phyloP scores from a whole-genome alignment of 2,888 invertebrate species.

The Protophormia terraenovae region DNA sequence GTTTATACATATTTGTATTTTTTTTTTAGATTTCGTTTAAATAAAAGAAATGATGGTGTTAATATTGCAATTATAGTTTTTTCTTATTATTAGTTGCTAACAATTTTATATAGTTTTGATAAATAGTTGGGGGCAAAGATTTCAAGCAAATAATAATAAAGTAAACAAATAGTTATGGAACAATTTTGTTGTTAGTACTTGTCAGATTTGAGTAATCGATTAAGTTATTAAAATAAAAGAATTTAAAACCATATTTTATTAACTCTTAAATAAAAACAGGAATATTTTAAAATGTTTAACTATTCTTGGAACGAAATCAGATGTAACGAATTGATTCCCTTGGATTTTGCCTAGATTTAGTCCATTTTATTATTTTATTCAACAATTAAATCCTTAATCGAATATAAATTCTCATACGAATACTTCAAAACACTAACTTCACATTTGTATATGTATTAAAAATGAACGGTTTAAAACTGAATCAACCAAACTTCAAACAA shows the following conservation, averaged over 20 bases:
- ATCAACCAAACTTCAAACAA: background rate
- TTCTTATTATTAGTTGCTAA: background rate
- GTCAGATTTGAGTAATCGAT: background rate
- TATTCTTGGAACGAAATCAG: too few relatives aligned
- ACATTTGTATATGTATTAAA: too few relatives aligned
- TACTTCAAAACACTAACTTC: background rate
- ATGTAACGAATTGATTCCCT: too few relatives aligned
- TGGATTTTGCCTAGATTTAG: too few relatives aligned
- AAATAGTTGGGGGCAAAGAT: background rate
- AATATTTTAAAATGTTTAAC: too few relatives aligned
- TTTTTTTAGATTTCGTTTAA: background rate
- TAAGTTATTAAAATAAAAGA: too few relatives aligned
- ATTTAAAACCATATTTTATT: too few relatives aligned
- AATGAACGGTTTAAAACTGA: background rate
- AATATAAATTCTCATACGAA: background rate
- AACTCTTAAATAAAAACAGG: too few relatives aligned
- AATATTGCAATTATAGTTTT: slow-evolving; percentile 27
- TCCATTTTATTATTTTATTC: too few relatives aligned
- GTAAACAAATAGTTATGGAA: background rate
- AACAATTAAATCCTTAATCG: too few relatives aligned
- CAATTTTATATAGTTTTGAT: background rate
- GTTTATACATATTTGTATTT: background rate
- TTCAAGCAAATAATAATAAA: background rate
- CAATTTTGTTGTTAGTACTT: background rate
- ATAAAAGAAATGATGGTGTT: slow-evolving; percentile 21